Evolutionary conservation across 2,797 vertebrate genomes (phyloP).

Genomic region (Sebastes hubbsi): DNA sequence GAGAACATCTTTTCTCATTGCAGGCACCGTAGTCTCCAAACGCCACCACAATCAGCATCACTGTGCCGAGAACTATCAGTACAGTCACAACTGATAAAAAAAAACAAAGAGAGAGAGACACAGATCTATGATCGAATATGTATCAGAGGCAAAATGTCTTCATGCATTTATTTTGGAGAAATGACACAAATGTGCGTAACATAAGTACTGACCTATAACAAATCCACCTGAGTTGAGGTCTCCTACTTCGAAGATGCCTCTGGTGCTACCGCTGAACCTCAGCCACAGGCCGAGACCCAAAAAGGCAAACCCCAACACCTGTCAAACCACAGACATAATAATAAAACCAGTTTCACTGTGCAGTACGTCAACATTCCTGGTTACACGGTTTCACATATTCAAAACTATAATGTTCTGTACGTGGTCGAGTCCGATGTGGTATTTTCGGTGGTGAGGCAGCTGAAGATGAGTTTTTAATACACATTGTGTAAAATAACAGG

Average conservation of each 20-base stretch:
- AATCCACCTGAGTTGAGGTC: conserved; percentile 58
- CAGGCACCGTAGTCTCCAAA: conserved; percentile 74
- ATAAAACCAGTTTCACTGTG: background rate
- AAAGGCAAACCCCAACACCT: conserved; percentile 71
- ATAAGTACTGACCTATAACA: conserved; percentile 53
- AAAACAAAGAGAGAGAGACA: background rate
- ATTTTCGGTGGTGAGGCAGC: background rate
- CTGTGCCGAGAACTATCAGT: conserved; percentile 56
- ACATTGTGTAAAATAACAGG: background rate
- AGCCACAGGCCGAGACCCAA: conserved; percentile 74
- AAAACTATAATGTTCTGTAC: background rate
- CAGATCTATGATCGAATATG: background rate
- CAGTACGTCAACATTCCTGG: fast-evolving
- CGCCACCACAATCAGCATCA: conserved; percentile 68
- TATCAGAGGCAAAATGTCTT: fast-evolving
- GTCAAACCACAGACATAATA: background rate
- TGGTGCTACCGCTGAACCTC: conserved; percentile 63
- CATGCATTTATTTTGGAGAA: background rate
- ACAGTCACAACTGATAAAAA: conserved; percentile 59
- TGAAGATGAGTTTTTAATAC: background rate
- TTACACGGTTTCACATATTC: background rate
- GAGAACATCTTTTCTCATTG: conserved; percentile 57
- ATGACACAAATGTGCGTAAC: fast-evolving
- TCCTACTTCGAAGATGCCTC: conserved; percentile 47
- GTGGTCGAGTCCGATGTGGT: background rate